Evolutionary conservation across 1,140 invertebrate species (phyloP), one percentile per base, ranked within the genome.

Genomic region (Limonius californicus): DNA sequence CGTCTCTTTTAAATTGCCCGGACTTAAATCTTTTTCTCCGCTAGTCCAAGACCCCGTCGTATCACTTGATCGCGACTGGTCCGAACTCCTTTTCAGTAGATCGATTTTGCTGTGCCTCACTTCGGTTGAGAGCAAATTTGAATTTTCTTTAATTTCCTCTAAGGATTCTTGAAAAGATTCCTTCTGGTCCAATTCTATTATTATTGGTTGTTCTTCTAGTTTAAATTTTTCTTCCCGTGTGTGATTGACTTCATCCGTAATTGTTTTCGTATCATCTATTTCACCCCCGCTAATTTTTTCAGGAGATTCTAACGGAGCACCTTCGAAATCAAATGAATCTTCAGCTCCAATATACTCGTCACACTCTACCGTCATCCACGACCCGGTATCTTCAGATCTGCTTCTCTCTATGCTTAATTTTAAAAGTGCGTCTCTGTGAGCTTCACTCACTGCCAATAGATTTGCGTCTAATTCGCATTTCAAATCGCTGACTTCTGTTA

Each of bases 1-100:
- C 21, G 86, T 80, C 78, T 83, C 83, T 9, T 82, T 53, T 32
- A 69, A 43, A 57, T 71, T 71, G n/a, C 74, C 68, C n/a, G 74
- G 74, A 57, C 74, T 75, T 18, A 72, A 81, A 67, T 86, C 82
- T 66, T 79, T 82, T 55, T 80, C 79, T 45, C 82, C 82, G 55
- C 78, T 77, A 0, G 80, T 79, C 54, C 80, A 81, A 9, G 80
- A 74, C n/a, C 80, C 81, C 59, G 83, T 82, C 3, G 81, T 83
- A 68, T 87, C 85, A 4, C 85, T 86, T 64, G 85, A 87, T 70
- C 83, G 79, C 0, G 85, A 87, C 63, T 84, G 81, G 69, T 87
- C 85, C 27, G 79, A 81, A 64, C 82, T 85, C 57, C 84, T 74
- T 72, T 86, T 86, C 12, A 85, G 71, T n/a, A 80, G 64, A 77